Evolutionary conservation across 2,888 invertebrate species (phyloP).

Genomic region (Drosophila differens): DNA sequence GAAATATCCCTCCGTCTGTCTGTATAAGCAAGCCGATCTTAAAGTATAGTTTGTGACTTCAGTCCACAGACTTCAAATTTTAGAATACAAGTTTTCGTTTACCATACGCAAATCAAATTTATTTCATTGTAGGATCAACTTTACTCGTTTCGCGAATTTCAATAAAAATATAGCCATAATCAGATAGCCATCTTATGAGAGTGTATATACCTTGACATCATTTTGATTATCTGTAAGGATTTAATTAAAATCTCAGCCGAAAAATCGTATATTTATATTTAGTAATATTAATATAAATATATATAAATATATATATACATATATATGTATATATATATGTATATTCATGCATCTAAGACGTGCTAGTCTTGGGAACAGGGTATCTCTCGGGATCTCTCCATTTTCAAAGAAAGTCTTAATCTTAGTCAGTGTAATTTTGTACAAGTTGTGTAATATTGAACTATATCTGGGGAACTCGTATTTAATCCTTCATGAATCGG

Average conservation of each 20-base stretch:
- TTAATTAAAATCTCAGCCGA: not conserved
- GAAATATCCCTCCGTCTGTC: not conserved
- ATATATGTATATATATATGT: no score
- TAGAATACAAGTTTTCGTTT: not conserved
- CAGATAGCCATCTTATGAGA: not conserved
- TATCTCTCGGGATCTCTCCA: not conserved
- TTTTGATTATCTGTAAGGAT: not conserved
- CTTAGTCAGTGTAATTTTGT: not conserved
- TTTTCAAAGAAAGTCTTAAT: not conserved
- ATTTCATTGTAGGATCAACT: not conserved
- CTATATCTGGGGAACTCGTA: no score
- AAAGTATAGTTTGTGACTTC: no score
- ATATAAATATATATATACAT: not conserved
- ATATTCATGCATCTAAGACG: no score
- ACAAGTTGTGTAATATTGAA: not conserved
- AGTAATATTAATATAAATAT: not conserved
- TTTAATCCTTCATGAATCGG: no score
- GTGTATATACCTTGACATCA: not conserved
- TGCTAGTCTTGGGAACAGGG: not conserved
- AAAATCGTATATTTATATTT: not conserved
- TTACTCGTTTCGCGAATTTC: no score
- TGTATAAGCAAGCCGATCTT: no score
- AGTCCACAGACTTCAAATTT: not conserved
- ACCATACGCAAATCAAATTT: not conserved
- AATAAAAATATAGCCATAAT: not conserved